Conservation (phyloP, 2,113 vertebrate genomes). For the Passerina amoena region DNA sequence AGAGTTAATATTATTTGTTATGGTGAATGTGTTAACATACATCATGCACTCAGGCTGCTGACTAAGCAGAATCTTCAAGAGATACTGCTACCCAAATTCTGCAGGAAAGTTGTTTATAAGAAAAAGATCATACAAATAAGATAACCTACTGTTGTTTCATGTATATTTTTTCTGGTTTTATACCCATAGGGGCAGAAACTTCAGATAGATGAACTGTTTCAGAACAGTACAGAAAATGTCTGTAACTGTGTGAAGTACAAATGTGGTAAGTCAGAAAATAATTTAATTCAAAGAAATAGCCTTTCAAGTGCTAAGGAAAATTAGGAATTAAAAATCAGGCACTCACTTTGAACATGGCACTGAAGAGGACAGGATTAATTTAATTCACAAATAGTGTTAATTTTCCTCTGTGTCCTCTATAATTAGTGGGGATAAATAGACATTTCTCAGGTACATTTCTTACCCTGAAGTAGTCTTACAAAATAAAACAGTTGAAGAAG, state of each 20-base stretch:
- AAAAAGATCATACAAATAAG: background rate
- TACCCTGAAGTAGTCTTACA: background rate
- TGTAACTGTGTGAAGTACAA: slow-evolving; percentile 88
- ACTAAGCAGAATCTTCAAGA: background rate
- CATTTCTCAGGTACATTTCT: background rate
- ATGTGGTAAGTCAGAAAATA: slow-evolving; percentile 82
- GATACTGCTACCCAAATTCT: background rate
- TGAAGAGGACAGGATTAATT: background rate
- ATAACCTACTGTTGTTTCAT: background rate
- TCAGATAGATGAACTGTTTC: slow-evolving; percentile 83
- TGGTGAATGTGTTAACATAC: background rate
- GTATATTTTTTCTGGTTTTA: background rate
- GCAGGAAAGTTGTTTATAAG: background rate
- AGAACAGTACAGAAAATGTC: slow-evolving; percentile 81
- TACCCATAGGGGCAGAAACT: slow-evolving; percentile 84
- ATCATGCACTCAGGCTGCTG: background rate
- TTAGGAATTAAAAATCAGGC: background rate
- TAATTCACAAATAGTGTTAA: background rate
- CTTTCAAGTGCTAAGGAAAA: background rate
- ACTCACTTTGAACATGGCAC: background rate
- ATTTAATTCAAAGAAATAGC: background rate
- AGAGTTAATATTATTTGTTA: background rate
- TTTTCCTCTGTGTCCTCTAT: background rate
- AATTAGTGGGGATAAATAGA: background rate
- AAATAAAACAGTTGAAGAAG: background rate